Evolutionary conservation across 1,140 invertebrate species (phyloP), one percentile per base, ranked within the genome.

Genomic region (Ruditapes philippinarum): DNA sequence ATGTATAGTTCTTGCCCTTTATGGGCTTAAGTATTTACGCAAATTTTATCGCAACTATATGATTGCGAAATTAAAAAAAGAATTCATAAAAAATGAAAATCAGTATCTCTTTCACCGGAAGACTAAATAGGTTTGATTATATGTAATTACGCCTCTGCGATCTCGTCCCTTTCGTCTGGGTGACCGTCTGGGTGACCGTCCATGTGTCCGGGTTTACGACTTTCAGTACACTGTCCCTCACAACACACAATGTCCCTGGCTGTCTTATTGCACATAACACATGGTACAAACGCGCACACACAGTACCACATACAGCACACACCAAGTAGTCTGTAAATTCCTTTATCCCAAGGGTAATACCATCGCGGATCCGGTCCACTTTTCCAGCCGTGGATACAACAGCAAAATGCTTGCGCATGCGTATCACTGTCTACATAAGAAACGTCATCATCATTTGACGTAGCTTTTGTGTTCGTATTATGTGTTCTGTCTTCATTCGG

Each of bases 291-390:
- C 12, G 40, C 36, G 76, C 87, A 89, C 25, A 81, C 36, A 62
- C 78, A 89, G 33, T 82, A 76, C 87, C 87, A 89, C 87, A 89
- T 89, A 62, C 87, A 89, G 22, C 78, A 65, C 2, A 89, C 31
- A n/a, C 78, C 79, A 19, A 22, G 45, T 38, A 89, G 25, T 40
- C 78, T 25, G 62, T 89, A 89, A 7, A 89, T 57, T 42, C 87
- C 87, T 49, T 89, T 89, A 51, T 89, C 87, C 65, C 68, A 89
- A 2, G 87, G 87, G 33, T 76, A 89, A 40, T 89, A 89, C 87
- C 87, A 89, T 17, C 87, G 62, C 5, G 79, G 79, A 76, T 89
- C 87, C 4, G 78, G 51, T 9, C 87, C 87, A 49, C 40, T 81
- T 31, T 70, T 78, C 68, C 87, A 89, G 0, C 79, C 87, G 33